phyloP scores from a whole-genome alignment of 2,888 invertebrate species.

The Oscheius sp. region DNA sequence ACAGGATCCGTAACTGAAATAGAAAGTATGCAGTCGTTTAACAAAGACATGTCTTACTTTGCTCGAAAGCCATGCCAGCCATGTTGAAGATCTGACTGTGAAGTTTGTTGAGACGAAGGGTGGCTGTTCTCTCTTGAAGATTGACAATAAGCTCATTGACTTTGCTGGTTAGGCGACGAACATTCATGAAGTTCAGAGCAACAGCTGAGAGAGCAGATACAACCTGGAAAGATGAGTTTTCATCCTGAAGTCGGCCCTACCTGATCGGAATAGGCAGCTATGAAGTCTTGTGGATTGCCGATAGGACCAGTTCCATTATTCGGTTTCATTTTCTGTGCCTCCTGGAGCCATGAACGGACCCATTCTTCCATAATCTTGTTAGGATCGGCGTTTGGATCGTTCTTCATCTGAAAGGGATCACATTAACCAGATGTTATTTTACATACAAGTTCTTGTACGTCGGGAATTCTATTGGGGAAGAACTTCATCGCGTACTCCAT shows the following conservation, averaged over 20 bases:
- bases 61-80: slow-evolving; percentile 17
- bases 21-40: neutral
- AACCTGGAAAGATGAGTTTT: slow-evolving; percentile 32
- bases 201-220: slow-evolving; percentile 45
- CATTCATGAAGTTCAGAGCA: slow-evolving; percentile 53
- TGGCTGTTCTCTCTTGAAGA: neutral
- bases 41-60: neutral
- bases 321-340: slow-evolving; percentile 9
- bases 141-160: neutral
- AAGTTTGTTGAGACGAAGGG: neutral
- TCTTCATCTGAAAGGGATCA: slow-evolving; percentile 1
- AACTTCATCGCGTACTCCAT: slow-evolving; percentile 47
- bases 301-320: neutral
- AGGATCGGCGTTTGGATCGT: slow-evolving; percentile 1
- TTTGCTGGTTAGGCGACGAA: slow-evolving; percentile 22
- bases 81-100: slow-evolving; percentile 21
- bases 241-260: too few relatives aligned
- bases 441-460: slow-evolving; percentile 14
- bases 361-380: slow-evolving; percentile 28
- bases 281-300: slow-evolving; percentile 4
- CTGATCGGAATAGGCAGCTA: slow-evolving; percentile 17
- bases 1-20: slow-evolving; percentile 16
- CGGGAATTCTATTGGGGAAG: slow-evolving; percentile 23
- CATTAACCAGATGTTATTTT: neutral
- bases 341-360: slow-evolving; percentile 23